phyloP scores from a whole-genome alignment of 2,888 invertebrate genomes.

The Dolichomitus sp. region DNA sequence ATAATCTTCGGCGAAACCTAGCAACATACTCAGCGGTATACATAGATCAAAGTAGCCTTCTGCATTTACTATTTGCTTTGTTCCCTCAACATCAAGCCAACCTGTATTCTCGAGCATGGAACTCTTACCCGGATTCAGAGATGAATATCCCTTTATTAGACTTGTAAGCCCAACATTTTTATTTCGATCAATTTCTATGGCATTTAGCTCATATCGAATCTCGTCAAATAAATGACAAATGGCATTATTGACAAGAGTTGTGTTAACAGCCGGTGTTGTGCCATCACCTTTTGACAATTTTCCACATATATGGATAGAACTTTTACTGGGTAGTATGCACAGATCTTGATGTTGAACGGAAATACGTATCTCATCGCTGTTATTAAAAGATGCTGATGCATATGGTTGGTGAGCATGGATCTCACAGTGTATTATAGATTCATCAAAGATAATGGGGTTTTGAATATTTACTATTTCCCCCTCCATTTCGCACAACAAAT shows the following conservation, averaged over 20 bases:
- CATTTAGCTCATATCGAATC: slow-evolving; percentile 80
- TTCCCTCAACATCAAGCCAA: slow-evolving; percentile 65
- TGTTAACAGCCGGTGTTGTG: slow-evolving; percentile 7
- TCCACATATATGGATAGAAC: slow-evolving; percentile 34
- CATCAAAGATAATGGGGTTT: neutral
- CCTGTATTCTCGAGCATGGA: slow-evolving; percentile 73
- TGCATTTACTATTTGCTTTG: slow-evolving; percentile 46
- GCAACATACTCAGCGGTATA: slow-evolving; percentile 77
- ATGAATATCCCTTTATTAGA: slow-evolving; percentile 78
- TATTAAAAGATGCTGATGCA: no score
- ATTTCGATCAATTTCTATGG: slow-evolving; percentile 75
- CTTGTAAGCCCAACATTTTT: slow-evolving; percentile 78
- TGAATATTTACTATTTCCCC: neutral
- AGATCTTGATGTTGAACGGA: neutral
- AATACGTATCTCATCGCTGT: neutral
- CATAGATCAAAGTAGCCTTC: slow-evolving; percentile 76
- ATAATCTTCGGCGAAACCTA: slow-evolving; percentile 75
- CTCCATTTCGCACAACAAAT: slow-evolving; percentile 61
- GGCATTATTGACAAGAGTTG: slow-evolving; percentile 73
- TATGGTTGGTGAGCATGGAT: neutral
- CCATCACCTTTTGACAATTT: slow-evolving; percentile 45
- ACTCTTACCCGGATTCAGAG: slow-evolving; percentile 73
- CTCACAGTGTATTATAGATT: neutral
- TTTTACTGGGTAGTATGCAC: neutral
- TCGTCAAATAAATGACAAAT: slow-evolving; percentile 77